A percentile compares a stretch with the other conserved stretches of the same genome.
These are phyloP conservation scores for Chrysaora quinquecirrha DNA, from an alignment of 30 jellyfish, hydroid and myxozoan genomes.

Conservation along the genomic window DNA sequence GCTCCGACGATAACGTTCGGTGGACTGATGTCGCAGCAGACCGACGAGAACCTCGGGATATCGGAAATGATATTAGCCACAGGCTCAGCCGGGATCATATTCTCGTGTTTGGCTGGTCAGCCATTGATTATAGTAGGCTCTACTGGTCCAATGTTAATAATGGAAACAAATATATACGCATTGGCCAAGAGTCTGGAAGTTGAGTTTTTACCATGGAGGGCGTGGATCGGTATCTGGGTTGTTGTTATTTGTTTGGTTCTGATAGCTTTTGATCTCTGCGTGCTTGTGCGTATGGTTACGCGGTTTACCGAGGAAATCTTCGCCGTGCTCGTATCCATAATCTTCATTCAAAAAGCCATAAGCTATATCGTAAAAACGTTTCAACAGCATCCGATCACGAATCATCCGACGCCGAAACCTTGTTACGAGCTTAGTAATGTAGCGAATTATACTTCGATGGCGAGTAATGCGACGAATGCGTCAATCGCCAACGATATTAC, in stretches of 20 bases:
- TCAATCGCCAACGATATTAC: neutral
- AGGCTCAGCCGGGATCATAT: conserved; percentile 71
- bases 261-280: conserved; percentile 77
- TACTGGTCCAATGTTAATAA: conserved; percentile 85
- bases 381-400: conserved; percentile 38
- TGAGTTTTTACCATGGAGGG: conserved; percentile 88
- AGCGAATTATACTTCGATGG: neutral
- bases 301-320: conserved; percentile 89
- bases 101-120: conserved; percentile 84
- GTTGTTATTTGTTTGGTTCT: conserved; percentile 63
- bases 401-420: neutral
- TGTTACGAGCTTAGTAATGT: neutral
- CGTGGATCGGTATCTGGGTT: conserved; percentile 92
- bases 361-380: conserved; percentile 26
- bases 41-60: conserved; percentile 70
- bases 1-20: conserved; percentile 93
- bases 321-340: conserved; percentile 79
- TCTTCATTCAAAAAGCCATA: conserved; percentile 76
- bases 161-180: conserved; percentile 75
- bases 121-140: conserved; percentile 88
- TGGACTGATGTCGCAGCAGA: conserved; percentile 75
- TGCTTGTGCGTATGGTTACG: conserved; percentile 76
- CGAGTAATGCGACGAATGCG: neutral
- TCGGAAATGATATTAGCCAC: conserved; percentile 86
- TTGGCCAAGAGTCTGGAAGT: conserved; percentile 55